A percentile compares a stretch with the other conserved stretches of the same genome.
Conservation (phyloP, 2,888 invertebrate genomes). For the Drosophila lutescens region DNA sequence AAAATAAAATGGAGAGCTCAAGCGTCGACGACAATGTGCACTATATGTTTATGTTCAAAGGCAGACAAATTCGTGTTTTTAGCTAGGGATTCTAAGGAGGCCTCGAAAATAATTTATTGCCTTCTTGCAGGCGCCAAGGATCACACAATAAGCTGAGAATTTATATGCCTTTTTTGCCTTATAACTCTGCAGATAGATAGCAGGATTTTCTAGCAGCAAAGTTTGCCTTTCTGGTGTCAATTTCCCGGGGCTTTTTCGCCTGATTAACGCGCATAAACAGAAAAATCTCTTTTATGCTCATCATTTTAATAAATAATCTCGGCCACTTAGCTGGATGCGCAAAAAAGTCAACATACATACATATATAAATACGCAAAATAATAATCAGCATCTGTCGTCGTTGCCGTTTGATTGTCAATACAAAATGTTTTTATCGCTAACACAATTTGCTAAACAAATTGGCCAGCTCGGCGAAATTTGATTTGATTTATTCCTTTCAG, state of each 20-base stretch:
- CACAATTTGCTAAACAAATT: conserved; percentile 71
- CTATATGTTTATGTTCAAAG: conserved; percentile 4
- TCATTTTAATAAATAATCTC: conserved; percentile 53
- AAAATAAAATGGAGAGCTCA: conserved; percentile 70
- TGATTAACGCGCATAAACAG: conserved; percentile 47
- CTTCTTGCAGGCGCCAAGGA: conserved; percentile 64
- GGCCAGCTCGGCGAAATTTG: conserved; percentile 49
- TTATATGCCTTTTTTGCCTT: conserved; percentile 53
- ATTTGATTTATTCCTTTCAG: conserved; percentile 69
- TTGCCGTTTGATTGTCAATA: conserved; percentile 49
- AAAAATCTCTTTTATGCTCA: conserved; percentile 22
- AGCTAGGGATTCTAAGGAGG: conserved; percentile 19
- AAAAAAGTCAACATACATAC: conserved; percentile 8
- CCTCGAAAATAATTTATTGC: conserved; percentile 74
- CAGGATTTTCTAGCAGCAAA: too few relatives aligned
- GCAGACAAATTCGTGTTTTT: conserved; percentile 18
- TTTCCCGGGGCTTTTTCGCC: conserved; percentile 42
- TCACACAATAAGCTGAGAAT: conserved; percentile 62
- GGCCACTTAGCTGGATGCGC: conserved; percentile 29
- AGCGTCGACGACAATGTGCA: conserved; percentile 45
- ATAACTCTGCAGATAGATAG: neutral
- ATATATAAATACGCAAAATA: conserved; percentile 8
- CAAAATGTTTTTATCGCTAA: conserved; percentile 61
- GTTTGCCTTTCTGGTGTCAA: conserved; percentile 19
- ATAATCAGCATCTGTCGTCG: conserved; percentile 41